Evolutionary conservation across 64 coral and sea anemone species (phyloP).

Genomic region (Catalaphyllia jardinei): DNA sequence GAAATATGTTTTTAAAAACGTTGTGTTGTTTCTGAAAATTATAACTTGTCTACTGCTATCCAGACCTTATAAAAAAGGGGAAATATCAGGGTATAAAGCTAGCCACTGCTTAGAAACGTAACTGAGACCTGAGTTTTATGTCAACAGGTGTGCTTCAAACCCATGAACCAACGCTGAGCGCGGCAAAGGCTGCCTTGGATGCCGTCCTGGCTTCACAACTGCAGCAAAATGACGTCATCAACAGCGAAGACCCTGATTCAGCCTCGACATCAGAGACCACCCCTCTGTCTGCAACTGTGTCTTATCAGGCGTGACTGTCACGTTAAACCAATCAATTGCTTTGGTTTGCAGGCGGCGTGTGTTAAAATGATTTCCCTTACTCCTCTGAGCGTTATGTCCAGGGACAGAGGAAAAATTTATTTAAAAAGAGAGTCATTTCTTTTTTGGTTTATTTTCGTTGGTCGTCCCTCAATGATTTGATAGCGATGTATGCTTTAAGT

Average conservation of each 20-base stretch:
- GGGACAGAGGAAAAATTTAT: no score
- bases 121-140: background rate
- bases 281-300: constrained; percentile 48
- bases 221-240: constrained; percentile 51
- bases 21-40: no score
- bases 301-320: constrained; percentile 46
- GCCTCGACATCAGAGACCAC: constrained; percentile 50
- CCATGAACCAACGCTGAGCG: constrained; percentile 31
- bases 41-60: no score
- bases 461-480: background rate
- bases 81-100: no score
- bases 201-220: constrained; percentile 50
- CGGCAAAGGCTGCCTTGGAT: constrained; percentile 47
- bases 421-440: background rate
- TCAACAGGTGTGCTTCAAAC: constrained; percentile 13
- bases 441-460: background rate
- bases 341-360: background rate
- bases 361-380: background rate
- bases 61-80: no score
- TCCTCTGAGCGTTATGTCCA: background rate
- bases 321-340: background rate
- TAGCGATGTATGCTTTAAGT: background rate
- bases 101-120: background rate
- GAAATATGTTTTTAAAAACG: no score
- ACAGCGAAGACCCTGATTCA: constrained; percentile 35